Conservation (phyloP, 2,888 invertebrate species). For the Cyclophora albipunctata region DNA sequence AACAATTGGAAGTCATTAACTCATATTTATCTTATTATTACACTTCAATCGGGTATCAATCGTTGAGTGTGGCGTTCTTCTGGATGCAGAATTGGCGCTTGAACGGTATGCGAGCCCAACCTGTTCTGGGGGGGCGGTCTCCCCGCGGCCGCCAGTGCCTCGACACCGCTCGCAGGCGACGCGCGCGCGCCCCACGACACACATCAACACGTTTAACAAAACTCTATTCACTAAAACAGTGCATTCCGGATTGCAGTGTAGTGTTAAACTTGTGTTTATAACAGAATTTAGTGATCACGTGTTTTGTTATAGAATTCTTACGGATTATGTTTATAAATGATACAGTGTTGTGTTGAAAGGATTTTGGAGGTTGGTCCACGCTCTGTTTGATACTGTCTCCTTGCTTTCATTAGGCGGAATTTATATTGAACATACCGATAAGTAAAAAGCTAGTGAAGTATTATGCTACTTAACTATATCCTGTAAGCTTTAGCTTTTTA, state of each 20-base stretch:
- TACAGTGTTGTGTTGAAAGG: slow-evolving; percentile 48
- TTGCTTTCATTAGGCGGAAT: too few species aligned
- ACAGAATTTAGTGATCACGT: slow-evolving; percentile 16
- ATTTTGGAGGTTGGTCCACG: slow-evolving; percentile 61
- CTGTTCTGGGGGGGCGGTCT: slow-evolving; percentile 50
- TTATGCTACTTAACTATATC: too few species aligned
- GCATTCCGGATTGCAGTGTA: slow-evolving; percentile 65
- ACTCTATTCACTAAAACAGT: slow-evolving; percentile 35
- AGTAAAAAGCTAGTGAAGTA: too few species aligned
- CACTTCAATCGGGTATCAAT: slow-evolving; percentile 50
- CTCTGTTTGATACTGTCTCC: slow-evolving; percentile 7
- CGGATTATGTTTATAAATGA: slow-evolving; percentile 48
- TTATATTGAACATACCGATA: too few species aligned
- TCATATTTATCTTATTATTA: slow-evolving; percentile 42
- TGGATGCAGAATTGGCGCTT: slow-evolving; percentile 63
- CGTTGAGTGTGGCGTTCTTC: slow-evolving; percentile 34
- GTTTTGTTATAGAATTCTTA: slow-evolving; percentile 22
- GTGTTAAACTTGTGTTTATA: slow-evolving; percentile 30
- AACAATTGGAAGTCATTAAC: slow-evolving; percentile 21
- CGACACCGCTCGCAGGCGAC: slow-evolving; percentile 42
- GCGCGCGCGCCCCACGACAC: slow-evolving; percentile 30
- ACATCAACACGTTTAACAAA: slow-evolving; percentile 16
- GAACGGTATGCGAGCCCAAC: slow-evolving; percentile 64
- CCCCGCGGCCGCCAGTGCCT: slow-evolving; percentile 45
- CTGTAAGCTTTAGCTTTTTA: too few species aligned